Conservation (phyloP, 2,797 vertebrate species). For the Furcifer pardalis region DNA sequence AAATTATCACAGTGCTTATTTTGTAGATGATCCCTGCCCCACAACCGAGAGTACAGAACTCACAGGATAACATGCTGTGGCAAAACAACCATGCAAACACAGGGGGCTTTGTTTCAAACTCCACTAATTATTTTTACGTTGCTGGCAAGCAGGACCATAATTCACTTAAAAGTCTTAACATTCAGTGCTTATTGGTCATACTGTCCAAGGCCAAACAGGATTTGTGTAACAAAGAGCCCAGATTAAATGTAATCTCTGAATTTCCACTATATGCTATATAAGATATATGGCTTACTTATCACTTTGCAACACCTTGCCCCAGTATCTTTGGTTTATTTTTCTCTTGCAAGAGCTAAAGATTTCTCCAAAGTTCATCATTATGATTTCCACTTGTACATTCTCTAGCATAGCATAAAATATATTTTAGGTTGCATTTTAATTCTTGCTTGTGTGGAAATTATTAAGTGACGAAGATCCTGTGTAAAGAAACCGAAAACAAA, state of each 20-base stretch:
- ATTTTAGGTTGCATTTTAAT: conserved; percentile 24
- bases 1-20: conserved; percentile 25
- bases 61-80: conserved; percentile 64
- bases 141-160: not conserved
- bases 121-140: conserved; percentile 58
- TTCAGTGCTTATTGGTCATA: not conserved
- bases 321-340: conserved; percentile 48
- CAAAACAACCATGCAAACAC: conserved; percentile 70
- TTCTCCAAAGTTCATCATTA: conserved; percentile 41
- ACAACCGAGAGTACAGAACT: conserved; percentile 61
- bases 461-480: conserved; percentile 37
- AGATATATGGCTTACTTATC: conserved; percentile 42
- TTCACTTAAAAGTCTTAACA: not conserved
- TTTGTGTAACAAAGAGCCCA: not conserved
- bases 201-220: not conserved
- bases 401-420: conserved; percentile 15
- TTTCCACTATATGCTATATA: conserved; percentile 41
- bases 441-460: not conserved
- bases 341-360: conserved; percentile 41
- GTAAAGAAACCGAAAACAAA: conserved; percentile 68
- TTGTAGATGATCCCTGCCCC: conserved; percentile 42
- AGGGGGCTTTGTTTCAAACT: conserved; percentile 71
- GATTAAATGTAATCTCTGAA: conserved; percentile 64
- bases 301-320: conserved; percentile 51
- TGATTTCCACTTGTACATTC: conserved; percentile 32